Conservation (phyloP, 2,888 invertebrate species). For the Chrysolina americana region DNA sequence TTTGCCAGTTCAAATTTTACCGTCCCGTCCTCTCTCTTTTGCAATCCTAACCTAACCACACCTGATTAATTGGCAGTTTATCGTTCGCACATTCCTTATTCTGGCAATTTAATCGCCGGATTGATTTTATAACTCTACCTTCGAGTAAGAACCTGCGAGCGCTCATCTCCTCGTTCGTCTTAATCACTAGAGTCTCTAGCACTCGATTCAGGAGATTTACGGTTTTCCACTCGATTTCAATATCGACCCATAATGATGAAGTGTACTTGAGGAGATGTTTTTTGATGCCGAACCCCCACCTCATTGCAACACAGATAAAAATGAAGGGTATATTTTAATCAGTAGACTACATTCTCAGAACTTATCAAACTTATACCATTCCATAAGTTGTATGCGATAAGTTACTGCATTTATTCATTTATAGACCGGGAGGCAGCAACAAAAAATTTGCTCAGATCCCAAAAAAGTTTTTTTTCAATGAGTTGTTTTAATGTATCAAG, state of each 20-base stretch:
- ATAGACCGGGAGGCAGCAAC: too few species aligned
- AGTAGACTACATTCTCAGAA: too few species aligned
- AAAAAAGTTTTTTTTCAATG: too few species aligned
- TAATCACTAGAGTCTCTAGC: slow-evolving; percentile 33
- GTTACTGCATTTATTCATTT: too few species aligned
- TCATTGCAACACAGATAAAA: neutral
- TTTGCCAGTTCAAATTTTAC: slow-evolving; percentile 15
- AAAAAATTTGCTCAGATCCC: too few species aligned
- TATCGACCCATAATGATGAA: neutral
- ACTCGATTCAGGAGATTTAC: slow-evolving; percentile 36
- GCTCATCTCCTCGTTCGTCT: slow-evolving; percentile 44
- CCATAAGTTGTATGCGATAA: too few species aligned
- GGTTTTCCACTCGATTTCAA: slow-evolving; percentile 36
- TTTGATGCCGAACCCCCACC: neutral
- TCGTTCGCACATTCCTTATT: slow-evolving; percentile 56
- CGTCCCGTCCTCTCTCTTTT: slow-evolving; percentile 2
- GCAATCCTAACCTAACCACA: slow-evolving; percentile 43
- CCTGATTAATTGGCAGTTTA: slow-evolving; percentile 59
- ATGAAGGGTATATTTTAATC: too few species aligned
- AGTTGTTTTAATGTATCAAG: too few species aligned
- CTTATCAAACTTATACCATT: too few species aligned
- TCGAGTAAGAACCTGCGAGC: slow-evolving; percentile 26
- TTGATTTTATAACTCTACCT: slow-evolving; percentile 50
- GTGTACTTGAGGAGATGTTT: neutral
- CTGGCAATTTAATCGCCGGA: slow-evolving; percentile 48